Conservation (phyloP, 92 coral and sea anemone species). For the Umimayanthus chanpuru region DNA sequence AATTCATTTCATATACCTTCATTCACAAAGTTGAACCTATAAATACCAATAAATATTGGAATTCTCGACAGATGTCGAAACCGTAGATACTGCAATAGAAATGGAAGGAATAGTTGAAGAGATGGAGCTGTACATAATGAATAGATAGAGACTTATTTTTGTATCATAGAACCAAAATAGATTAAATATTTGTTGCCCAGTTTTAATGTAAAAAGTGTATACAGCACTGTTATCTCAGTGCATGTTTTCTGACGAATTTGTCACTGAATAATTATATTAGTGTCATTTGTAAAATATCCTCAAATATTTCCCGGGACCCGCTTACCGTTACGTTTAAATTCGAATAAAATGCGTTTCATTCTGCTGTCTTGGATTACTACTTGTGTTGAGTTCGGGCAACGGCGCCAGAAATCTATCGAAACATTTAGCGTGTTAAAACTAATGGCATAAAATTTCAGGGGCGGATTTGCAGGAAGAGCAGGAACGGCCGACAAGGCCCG, state of each 20-base stretch:
- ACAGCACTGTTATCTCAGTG: neutral
- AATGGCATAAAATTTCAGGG: too few species aligned
- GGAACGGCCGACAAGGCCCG: too few species aligned
- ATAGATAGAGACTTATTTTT: conserved; percentile 18
- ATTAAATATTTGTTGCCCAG: neutral
- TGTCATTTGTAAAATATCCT: neutral
- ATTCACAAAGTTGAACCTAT: neutral
- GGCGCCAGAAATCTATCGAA: too few species aligned
- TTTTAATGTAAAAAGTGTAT: neutral
- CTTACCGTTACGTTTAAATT: too few species aligned
- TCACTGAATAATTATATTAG: neutral
- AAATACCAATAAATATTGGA: neutral
- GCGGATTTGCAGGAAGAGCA: too few species aligned
- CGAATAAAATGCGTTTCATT: too few species aligned
- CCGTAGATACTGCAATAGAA: neutral
- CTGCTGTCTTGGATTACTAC: too few species aligned
- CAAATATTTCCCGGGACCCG: too few species aligned
- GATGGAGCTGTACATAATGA: neutral
- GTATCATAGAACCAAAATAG: neutral
- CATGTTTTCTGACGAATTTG: neutral
- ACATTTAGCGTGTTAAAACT: too few species aligned
- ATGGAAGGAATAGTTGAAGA: neutral
- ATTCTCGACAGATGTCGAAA: neutral
- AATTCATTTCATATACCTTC: too few species aligned
- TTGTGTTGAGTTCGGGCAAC: too few species aligned